Base-by-base conservation (phyloP, 1,140 invertebrate genomes). In the Muscidifurax raptorellus region DNA sequence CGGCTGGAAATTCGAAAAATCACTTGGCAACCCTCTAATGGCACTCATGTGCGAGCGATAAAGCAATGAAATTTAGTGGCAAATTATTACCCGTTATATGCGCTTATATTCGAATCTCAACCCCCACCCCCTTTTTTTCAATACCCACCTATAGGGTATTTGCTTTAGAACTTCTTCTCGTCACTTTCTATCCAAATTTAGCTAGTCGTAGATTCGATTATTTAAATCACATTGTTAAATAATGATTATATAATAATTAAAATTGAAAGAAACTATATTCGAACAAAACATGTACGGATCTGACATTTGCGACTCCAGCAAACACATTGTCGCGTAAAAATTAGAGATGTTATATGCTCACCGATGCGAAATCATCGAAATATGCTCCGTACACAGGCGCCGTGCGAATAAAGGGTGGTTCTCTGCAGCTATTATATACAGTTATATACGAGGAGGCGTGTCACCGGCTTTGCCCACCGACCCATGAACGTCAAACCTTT, bases 401-500 rank as follows among this genome's bases (percentile, higher is more conserved):
- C 64, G 66, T 86, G 86, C 80, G 77, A 83, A 83, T 87, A 59
- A 80, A 86, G 89, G 87, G 85, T 86, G 87, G 87, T 86, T 15
- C 66, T 27, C 2, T 27, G 66, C 66, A 69, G 22, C 47, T 86
- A n/a, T n/a, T n/a, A n/a, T n/a, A n/a, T n/a, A 86, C 7, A 64
- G 9, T 4, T 36, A 40, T 40, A 2, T 44, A 36, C 74, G 52
- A 84, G 67, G 44, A 71, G 83, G 83, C 83, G 83, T 85, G 83
- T 81, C 79, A 40, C 28, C 66, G 36, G 87, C 80, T 88, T 89
- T 90, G 89, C 88, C 87, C 89, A 90, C 86, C 87, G 89, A 90
- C 90, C 90, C 90, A 90, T 90, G 90, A 90, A 90, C 89, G 86
- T 90, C 86, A 89, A 88, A 74, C 28, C 82, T 36, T 9, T 36